Evolutionary conservation across 2,888 invertebrate species (phyloP), one percentile per base, ranked within the genome.

Genomic region (Tuberolachnus salignus): DNA sequence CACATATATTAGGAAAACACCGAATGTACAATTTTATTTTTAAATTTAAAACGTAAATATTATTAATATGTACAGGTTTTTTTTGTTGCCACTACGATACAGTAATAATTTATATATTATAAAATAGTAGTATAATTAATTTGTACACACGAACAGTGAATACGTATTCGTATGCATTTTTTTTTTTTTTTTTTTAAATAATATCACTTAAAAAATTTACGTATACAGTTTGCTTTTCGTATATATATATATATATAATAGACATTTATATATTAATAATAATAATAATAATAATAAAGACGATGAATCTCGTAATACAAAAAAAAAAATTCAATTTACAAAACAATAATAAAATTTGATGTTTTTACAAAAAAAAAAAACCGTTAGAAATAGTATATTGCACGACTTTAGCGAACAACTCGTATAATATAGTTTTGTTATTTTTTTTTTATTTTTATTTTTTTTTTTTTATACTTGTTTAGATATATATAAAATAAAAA

Each of bases 121-220:
- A 19, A 42, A 55, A 19, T 42, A 67, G 59, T 78, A 69, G 49
- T 69, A 78, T 69, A 69, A 67, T 57, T 66, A 69, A 59, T 78
- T 67, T 57, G 55, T 57, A 63, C 44, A 26, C 23, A 55, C 19
- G n/a, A 69, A 75, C 14, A 55, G 44, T 10, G 53, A 53, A 14
- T 21, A 26, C 21, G 19, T 44, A 53, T 10, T n/a, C 51, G 44
- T 14, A 16, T 10, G 19, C n/a, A n/a, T n/a, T n/a, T n/a, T n/a
- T n/a, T n/a, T n/a, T n/a, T n/a, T n/a, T n/a, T n/a, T n/a, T n/a
- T n/a, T n/a, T 61, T 61, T 21, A 16, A 63, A 61, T 61, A 73
- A 63, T 73, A 78, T 78, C 78, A 78, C 78, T 78, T 78, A 78
- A 46, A 8, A 19, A 34, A 34, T 49, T 78, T 78, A 78, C 78